Conservation (phyloP, 2,888 invertebrate species). For the Luperina testacea region DNA sequence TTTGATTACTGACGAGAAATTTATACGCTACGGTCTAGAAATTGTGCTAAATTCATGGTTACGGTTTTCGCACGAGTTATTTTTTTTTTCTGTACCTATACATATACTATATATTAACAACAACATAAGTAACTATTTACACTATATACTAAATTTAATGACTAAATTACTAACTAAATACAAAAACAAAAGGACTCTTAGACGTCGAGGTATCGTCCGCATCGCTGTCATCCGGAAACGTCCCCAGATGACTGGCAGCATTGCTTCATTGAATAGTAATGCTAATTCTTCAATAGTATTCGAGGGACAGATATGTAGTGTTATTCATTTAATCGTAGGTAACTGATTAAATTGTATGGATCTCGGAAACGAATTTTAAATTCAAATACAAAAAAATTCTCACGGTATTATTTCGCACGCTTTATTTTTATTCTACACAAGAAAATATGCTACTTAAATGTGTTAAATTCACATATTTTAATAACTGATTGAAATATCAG, state of each 20-base stretch:
- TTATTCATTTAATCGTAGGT: slow-evolving; percentile 1
- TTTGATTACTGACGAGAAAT: background rate
- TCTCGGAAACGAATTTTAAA: slow-evolving; percentile 33
- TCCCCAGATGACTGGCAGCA: background rate
- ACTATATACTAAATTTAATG: background rate
- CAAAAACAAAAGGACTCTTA: background rate
- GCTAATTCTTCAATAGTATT: slow-evolving; percentile 4
- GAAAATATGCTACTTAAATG: background rate
- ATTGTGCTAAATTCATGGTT: background rate
- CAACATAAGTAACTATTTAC: background rate
- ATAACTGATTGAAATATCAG: background rate
- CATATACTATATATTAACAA: background rate
- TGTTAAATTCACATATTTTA: background rate
- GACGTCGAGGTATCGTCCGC: background rate
- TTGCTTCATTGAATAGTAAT: background rate
- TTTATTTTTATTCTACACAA: slow-evolving; percentile 13
- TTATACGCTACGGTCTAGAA: background rate
- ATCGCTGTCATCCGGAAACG: background rate
- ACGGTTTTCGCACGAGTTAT: background rate
- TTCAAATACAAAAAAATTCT: slow-evolving; percentile 19
- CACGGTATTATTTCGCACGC: slow-evolving; percentile 36
- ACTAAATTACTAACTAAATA: background rate
- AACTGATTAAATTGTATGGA: slow-evolving; percentile 13
- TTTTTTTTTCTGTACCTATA: background rate
- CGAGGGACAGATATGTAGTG: background rate